phyloP scores from a whole-genome alignment of 2,888 invertebrate species.

The Amiota communis region DNA sequence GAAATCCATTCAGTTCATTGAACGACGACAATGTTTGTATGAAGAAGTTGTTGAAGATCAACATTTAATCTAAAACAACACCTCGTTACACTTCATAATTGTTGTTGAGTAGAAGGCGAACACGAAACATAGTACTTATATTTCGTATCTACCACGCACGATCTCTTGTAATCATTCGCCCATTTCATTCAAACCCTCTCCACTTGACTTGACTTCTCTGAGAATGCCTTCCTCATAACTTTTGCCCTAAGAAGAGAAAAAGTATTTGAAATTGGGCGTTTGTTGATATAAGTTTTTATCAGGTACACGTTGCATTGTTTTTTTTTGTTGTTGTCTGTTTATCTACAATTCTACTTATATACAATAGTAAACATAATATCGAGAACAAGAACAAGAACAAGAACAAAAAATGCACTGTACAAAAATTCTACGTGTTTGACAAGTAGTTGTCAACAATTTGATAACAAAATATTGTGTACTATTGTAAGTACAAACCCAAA shows the following conservation, averaged over 20 bases:
- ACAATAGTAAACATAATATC: neutral
- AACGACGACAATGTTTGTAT: slow-evolving; percentile 5
- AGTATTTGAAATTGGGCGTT: neutral
- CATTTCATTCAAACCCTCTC: neutral
- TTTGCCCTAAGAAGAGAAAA: neutral
- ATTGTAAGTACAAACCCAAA: neutral
- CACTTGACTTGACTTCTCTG: neutral
- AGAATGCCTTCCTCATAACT: neutral
- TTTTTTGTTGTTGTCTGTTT: neutral
- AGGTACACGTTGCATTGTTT: slow-evolving; percentile 24
- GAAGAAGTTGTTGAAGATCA: slow-evolving; percentile 11
- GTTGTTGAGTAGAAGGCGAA: neutral
- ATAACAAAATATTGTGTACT: slow-evolving; percentile 44
- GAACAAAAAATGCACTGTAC: slow-evolving; percentile 19
- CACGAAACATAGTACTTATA: neutral
- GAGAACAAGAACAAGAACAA: neutral
- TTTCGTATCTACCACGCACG: slow-evolving; percentile 22
- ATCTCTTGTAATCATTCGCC: slow-evolving; percentile 9
- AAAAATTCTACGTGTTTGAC: slow-evolving; percentile 64
- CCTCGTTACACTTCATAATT: slow-evolving; percentile 18
- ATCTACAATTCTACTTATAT: neutral
- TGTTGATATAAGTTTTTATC: slow-evolving; percentile 7
- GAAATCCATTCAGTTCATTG: slow-evolving; percentile 17
- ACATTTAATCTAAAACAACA: slow-evolving; percentile 16
- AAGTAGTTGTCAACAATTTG: slow-evolving; percentile 61